Evolutionary conservation across 2,797 vertebrate species (phyloP).

Genomic region (Limosa lapponica): DNA sequence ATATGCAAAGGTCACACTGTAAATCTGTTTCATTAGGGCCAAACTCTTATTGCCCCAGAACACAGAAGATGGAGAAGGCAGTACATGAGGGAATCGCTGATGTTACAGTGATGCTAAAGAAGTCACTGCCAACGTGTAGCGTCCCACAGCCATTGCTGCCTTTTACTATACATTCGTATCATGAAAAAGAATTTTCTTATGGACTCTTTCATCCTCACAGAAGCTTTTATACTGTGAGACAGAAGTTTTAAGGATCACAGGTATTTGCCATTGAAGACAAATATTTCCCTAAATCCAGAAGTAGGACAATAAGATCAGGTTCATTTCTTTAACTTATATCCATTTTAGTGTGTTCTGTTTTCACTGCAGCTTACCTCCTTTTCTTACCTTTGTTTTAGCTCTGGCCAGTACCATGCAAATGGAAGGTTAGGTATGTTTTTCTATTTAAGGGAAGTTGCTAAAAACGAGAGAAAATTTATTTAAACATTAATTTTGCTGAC

Average conservation of each 20-base stretch:
- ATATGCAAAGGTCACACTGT: slow-evolving; percentile 60
- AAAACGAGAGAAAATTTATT: background rate
- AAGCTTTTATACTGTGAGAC: background rate
- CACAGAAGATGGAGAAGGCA: background rate
- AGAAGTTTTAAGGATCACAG: background rate
- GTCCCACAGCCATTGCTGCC: background rate
- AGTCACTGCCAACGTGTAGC: background rate
- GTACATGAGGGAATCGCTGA: background rate
- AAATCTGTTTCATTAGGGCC: slow-evolving; percentile 55
- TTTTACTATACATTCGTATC: background rate
- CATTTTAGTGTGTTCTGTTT: background rate
- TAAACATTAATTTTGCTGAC: background rate
- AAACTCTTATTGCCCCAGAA: slow-evolving; percentile 8
- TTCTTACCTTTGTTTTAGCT: background rate
- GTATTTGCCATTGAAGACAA: background rate
- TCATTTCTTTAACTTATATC: rapidly evolving
- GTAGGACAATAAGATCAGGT: background rate
- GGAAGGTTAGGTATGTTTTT: background rate
- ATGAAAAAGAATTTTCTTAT: background rate
- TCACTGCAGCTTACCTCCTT: background rate
- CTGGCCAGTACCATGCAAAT: background rate
- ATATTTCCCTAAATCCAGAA: background rate
- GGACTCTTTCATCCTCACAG: background rate
- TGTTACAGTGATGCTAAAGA: background rate
- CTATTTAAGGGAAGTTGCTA: background rate